Evolutionary conservation across 2,113 vertebrate genomes (phyloP).

Genomic region (Azemiops feae): DNA sequence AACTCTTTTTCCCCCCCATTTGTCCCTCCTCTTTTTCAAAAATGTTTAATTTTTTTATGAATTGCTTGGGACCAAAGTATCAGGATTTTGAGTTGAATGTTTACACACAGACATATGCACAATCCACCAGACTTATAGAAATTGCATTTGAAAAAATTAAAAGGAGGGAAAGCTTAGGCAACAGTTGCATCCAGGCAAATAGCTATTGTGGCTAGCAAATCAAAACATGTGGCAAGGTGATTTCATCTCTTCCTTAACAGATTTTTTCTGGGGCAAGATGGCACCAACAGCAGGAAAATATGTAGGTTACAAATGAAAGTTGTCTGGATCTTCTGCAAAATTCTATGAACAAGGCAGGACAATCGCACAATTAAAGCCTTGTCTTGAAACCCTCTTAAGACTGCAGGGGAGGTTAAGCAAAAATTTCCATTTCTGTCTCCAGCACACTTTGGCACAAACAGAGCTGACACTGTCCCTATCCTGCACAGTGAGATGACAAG

Average conservation of each 20-base stretch:
- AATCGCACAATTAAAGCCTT: background rate
- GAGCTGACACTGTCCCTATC: background rate
- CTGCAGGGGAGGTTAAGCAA: background rate
- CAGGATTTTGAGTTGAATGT: constrained; percentile 63
- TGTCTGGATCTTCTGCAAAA: background rate
- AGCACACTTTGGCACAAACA: background rate
- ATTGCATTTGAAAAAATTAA: background rate
- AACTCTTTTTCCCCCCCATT: background rate
- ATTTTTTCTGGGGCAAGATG: background rate
- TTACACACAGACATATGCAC: constrained; percentile 43
- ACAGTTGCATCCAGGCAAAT: background rate
- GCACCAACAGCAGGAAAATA: background rate
- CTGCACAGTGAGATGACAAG: background rate
- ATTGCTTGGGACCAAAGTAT: constrained; percentile 69
- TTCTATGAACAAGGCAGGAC: background rate
- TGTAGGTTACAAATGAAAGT: background rate
- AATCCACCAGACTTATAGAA: background rate
- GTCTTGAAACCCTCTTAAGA: background rate
- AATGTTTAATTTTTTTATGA: constrained; percentile 32
- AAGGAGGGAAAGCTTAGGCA: background rate
- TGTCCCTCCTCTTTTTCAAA: background rate
- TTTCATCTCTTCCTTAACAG: background rate
- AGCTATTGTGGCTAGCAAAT: background rate
- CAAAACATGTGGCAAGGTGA: background rate
- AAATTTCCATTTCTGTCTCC: background rate